These are phyloP conservation scores for Pantala flavescens DNA, from an alignment of 1,140 invertebrate genomes.

Conservation along the genomic window DNA sequence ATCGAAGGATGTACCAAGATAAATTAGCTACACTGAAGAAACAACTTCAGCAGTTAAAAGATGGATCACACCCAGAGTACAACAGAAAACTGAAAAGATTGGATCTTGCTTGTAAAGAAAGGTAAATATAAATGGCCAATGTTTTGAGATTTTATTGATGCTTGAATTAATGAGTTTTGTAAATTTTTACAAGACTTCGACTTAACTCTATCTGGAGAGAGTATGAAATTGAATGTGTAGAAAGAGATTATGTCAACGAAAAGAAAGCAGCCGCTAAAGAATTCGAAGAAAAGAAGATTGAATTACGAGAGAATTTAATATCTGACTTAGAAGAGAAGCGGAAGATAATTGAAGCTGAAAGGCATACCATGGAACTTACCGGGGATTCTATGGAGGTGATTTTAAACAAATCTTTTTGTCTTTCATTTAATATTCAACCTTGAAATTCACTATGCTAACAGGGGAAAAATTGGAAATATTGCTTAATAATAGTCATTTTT, in stretches of 20 bases:
- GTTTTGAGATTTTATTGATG: background rate
- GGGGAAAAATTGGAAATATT: no score
- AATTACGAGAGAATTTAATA: constrained; percentile 80
- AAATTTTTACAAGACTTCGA: constrained; percentile 41
- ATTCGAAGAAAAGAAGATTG: constrained; percentile 91
- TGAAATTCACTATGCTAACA: no score
- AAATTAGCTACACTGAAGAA: constrained; percentile 82
- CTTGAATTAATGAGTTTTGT: background rate
- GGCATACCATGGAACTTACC: constrained; percentile 76
- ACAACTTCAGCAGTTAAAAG: constrained; percentile 77
- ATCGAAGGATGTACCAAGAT: constrained; percentile 80
- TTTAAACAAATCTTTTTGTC: constrained; percentile 11
- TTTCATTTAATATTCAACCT: no score
- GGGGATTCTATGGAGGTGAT: constrained; percentile 71
- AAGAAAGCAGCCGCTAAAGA: constrained; percentile 80
- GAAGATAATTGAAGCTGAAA: constrained; percentile 77
- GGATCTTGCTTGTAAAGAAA: constrained; percentile 69
- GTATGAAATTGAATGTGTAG: constrained; percentile 73
- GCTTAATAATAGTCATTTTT: no score
- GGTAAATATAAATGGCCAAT: constrained; percentile 30
- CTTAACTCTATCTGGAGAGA: constrained; percentile 76
- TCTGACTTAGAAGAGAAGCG: constrained; percentile 88
- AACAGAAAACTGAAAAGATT: constrained; percentile 68
- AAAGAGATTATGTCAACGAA: constrained; percentile 77
- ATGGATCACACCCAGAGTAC: constrained; percentile 78